These are phyloP conservation scores for Sipha flava DNA, from an alignment of 1,140 invertebrate species.

Conservation along the genomic window DNA sequence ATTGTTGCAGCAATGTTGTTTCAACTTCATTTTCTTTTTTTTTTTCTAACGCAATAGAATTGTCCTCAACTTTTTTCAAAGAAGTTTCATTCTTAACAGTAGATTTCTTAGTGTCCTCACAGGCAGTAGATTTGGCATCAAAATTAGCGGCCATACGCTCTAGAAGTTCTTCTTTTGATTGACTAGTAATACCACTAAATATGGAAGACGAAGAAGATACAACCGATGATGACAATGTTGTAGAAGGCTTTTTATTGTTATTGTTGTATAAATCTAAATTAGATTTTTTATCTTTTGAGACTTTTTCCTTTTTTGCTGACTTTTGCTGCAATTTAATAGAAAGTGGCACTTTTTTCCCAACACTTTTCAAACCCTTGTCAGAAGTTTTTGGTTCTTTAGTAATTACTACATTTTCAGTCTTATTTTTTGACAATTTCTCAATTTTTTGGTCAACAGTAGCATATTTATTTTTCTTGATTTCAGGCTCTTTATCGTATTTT, in stretches of 20 bases:
- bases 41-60: neutral
- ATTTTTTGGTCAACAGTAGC: conserved; percentile 24
- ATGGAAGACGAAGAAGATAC: neutral
- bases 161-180: conserved; percentile 10
- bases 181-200: neutral
- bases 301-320: neutral
- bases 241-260: neutral
- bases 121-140: neutral
- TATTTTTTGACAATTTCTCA: conserved; percentile 38
- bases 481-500: conserved; percentile 19
- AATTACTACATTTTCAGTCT: conserved; percentile 34
- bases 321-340: neutral
- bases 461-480: conserved; percentile 28
- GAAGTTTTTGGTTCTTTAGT: neutral
- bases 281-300: neutral
- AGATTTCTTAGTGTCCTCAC: neutral
- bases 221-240: neutral
- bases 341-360: neutral
- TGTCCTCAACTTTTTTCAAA: neutral
- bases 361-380: neutral
- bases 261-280: conserved; percentile 20
- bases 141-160: neutral
- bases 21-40: neutral
- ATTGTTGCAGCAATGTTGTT: too few relatives aligned
- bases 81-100: neutral